Evolutionary conservation across 2,113 vertebrate genomes (phyloP).

Genomic region (Zosterops pallidus): DNA sequence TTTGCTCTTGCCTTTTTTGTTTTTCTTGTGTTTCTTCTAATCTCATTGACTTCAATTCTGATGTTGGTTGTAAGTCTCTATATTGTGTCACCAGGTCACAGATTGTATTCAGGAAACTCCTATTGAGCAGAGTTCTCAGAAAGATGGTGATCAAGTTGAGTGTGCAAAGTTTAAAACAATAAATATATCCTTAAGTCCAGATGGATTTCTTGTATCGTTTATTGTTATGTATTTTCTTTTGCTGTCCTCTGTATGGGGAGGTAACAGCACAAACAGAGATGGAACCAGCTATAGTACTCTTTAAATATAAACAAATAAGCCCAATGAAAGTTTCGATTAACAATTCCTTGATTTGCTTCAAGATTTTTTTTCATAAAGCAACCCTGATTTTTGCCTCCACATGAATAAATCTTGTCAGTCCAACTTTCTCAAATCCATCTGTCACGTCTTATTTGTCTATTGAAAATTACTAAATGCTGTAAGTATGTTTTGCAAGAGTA

Average conservation of each 20-base stretch:
- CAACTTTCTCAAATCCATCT: constrained; percentile 38
- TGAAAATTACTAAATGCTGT: constrained; percentile 42
- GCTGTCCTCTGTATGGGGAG: background rate
- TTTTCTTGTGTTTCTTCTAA: background rate
- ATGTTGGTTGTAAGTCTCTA: background rate
- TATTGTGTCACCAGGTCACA: constrained; percentile 36
- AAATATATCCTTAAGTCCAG: constrained; percentile 50
- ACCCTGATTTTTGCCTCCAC: background rate
- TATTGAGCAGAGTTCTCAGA: background rate
- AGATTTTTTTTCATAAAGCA: constrained; percentile 17
- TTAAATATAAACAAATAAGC: constrained; percentile 5
- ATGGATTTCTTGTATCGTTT: background rate
- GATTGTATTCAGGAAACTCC: constrained; percentile 31
- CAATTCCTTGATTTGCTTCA: background rate
- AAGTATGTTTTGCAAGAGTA: constrained; percentile 59
- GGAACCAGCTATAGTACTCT: background rate
- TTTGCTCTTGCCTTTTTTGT: background rate
- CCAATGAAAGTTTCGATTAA: background rate
- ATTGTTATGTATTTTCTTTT: constrained; percentile 34
- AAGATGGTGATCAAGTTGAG: constrained; percentile 40
- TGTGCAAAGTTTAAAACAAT: constrained; percentile 69
- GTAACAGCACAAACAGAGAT: background rate
- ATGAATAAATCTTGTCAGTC: background rate
- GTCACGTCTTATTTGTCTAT: constrained; percentile 25
- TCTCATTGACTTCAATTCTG: constrained; percentile 10